These are phyloP conservation scores for Lordiphosa clarofinis DNA, from an alignment of 1,140 invertebrate species.

Conservation along the genomic window DNA sequence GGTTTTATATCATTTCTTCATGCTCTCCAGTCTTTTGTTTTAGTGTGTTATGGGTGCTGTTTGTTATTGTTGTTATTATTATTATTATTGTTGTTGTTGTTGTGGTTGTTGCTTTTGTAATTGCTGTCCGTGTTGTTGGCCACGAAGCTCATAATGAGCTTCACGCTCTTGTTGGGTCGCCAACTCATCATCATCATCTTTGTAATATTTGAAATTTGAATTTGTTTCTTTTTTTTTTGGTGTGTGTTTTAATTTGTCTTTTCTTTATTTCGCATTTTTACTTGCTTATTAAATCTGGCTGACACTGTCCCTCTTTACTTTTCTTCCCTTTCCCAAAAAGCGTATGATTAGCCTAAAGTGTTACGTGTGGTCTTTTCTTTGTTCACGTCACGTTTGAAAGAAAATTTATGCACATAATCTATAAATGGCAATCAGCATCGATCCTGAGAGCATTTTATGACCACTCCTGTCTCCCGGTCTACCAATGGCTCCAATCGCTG, in stretches of 20 bases:
- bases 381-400: slow-evolving; percentile 28
- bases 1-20: slow-evolving; percentile 72
- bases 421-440: slow-evolving; percentile 55
- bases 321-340: slow-evolving; percentile 18
- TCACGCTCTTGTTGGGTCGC: slow-evolving; percentile 71
- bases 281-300: slow-evolving; percentile 55
- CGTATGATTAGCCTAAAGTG: slow-evolving; percentile 38
- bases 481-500: slow-evolving; percentile 22
- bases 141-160: slow-evolving; percentile 65
- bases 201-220: slow-evolving; percentile 59
- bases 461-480: no score
- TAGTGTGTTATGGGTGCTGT: slow-evolving; percentile 19
- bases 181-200: slow-evolving; percentile 24
- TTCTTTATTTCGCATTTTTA: slow-evolving; percentile 25
- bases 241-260: slow-evolving; percentile 6
- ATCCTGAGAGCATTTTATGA: slow-evolving; percentile 26
- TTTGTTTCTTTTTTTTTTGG: slow-evolving; percentile 59
- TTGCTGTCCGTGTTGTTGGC: slow-evolving; percentile 41
- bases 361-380: slow-evolving; percentile 33
- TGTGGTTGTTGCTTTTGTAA: slow-evolving; percentile 37
- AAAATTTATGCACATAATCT: slow-evolving; percentile 63
- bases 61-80: slow-evolving; percentile 19
- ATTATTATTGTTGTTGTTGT: slow-evolving; percentile 35
- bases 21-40: slow-evolving; percentile 61
- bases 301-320: slow-evolving; percentile 19